phyloP scores from a whole-genome alignment of 2,888 invertebrate genomes.

The Nomada ferruginata region DNA sequence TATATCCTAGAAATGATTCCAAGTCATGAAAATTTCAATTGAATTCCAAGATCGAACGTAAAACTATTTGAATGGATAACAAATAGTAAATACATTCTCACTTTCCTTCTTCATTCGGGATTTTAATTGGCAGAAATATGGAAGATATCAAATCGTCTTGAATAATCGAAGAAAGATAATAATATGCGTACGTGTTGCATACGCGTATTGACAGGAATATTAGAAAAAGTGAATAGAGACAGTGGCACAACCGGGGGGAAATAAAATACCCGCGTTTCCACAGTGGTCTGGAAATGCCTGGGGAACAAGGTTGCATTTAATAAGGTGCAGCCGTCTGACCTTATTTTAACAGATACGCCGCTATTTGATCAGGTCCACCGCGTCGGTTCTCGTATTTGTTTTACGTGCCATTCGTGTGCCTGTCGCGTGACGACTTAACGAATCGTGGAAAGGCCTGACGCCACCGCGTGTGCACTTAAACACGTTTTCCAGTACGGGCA shows the following conservation, averaged over 20 bases:
- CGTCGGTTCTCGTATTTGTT: constrained; percentile 71
- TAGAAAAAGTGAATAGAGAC: background rate
- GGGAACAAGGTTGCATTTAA: constrained; percentile 47
- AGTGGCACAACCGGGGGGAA: background rate
- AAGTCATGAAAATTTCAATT: too few relatives aligned
- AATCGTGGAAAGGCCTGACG: constrained; percentile 69
- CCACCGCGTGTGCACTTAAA: constrained; percentile 58
- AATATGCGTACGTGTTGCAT: background rate
- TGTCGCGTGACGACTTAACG: constrained; percentile 66
- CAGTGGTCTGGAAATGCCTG: constrained; percentile 2
- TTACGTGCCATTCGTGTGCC: constrained; percentile 74
- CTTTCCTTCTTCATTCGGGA: too few relatives aligned
- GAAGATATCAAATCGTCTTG: background rate
- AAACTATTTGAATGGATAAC: too few relatives aligned
- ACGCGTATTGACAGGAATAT: too few relatives aligned
- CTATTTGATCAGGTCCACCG: constrained; percentile 79
- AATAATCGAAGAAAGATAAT: background rate
- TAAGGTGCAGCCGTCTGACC: constrained; percentile 66
- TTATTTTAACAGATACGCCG: constrained; percentile 81
- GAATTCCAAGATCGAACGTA: too few relatives aligned
- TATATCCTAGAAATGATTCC: too few relatives aligned
- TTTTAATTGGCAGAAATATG: too few relatives aligned
- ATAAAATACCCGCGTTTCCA: background rate
- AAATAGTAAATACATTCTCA: too few relatives aligned
- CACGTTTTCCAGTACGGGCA: constrained; percentile 44